phyloP scores from a whole-genome alignment of 2,113 vertebrate genomes.

The Rallus limicola region DNA sequence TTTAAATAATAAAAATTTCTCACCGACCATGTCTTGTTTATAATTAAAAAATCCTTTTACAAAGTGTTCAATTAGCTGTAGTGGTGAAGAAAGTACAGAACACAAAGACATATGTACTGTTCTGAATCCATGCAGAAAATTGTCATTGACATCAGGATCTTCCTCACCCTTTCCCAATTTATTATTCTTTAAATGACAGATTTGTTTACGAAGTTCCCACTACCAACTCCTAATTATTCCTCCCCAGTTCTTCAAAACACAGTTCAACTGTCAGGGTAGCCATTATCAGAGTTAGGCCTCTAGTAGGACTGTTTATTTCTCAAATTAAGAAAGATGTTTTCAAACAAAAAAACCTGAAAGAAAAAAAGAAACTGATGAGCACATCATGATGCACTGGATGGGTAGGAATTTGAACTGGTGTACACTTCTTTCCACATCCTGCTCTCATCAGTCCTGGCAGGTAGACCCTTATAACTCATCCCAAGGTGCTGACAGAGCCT shows the following conservation, averaged over 20 bases:
- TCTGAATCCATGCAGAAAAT: neutral
- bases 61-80: neutral
- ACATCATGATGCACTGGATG: neutral
- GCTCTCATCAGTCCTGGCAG: fast-evolving
- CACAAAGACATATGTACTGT: fast-evolving
- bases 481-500: neutral
- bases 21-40: neutral
- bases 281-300: neutral
- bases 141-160: neutral
- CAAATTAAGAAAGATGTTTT: neutral
- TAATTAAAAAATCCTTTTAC: neutral
- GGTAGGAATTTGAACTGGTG: neutral
- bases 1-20: neutral
- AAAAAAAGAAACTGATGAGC: neutral
- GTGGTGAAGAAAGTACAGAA: neutral
- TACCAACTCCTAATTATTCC: neutral
- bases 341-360: neutral
- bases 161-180: neutral
- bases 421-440: neutral
- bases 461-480: fast-evolving
- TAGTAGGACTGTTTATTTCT: neutral
- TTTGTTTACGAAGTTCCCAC: neutral
- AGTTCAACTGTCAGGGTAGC: neutral
- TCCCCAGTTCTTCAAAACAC: neutral
- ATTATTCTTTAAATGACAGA: neutral